Evolutionary conservation across 2,797 vertebrate genomes (phyloP), one percentile per base, ranked within the genome.

Genomic region (Propithecus deckenii): DNA sequence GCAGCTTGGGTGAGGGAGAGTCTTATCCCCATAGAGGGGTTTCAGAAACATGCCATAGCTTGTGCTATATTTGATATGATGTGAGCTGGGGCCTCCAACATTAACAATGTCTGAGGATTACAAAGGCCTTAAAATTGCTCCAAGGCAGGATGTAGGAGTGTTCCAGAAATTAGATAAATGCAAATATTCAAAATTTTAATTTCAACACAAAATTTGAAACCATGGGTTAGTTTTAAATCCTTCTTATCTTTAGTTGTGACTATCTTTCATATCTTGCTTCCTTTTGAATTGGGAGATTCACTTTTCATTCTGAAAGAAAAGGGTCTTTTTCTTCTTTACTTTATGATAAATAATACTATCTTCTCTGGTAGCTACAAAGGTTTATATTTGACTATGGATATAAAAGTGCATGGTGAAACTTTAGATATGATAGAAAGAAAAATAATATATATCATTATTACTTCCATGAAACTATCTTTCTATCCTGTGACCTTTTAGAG

Each of bases 241-340:
- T 74, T 79, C 10, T 81, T 80, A 89, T 85, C 35, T 75, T 92
- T 17, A 72, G 38, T 85, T 52, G 85, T 89, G 52, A 78, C 57
- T 75, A 28, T 43, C 20, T 94, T 96, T 93, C 32, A 92, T 76
- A 55, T 63, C n/a, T 38, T 91, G 23, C 17, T 93, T 85, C 83
- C 11, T 92, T 96, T 86, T 79, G 59, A 80, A 30, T 50, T 57
- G 25, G 32, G 22, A 79, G 57, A 91, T 75, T 80, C 20, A 93
- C 84, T 87, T 89, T 72, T 79, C 61, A 86, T 91, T 83, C 74
- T 61, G 50, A 86, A 91, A 95, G 57, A 83, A 85, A 86, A 61
- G 1, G 0, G 43, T 84, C 65, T 86, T 91, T 89, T 55, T 25
- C 84, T 83, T 83, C 18, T 83, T 95, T 84, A 20, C 67, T 89